phyloP scores from a whole-genome alignment of 2,888 invertebrate species.

The Ectropis crepuscularia region DNA sequence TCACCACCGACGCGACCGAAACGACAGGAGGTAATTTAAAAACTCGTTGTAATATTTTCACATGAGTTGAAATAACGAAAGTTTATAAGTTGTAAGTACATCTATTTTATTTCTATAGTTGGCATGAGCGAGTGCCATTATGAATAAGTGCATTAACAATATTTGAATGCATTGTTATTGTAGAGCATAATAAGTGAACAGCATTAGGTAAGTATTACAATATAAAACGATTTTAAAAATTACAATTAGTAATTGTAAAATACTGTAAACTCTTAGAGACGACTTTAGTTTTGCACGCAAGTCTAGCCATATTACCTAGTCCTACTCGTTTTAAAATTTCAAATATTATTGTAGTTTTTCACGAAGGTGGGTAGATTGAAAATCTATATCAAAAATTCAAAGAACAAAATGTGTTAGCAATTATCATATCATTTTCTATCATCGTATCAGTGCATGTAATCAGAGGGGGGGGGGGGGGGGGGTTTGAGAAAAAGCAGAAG shows the following conservation, averaged over 20 bases:
- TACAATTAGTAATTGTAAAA: background rate
- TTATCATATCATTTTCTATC: constrained; percentile 16
- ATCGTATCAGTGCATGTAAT: constrained; percentile 12
- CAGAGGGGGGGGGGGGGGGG: constrained; percentile 6
- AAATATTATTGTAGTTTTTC: constrained; percentile 2
- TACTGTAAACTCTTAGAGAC: background rate
- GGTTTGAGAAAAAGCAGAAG: constrained; percentile 59
- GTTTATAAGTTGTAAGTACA: no score
- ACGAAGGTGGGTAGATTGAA: background rate
- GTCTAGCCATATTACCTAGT: constrained; percentile 19
- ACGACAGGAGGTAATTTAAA: background rate
- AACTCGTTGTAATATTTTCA: background rate
- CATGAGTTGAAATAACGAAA: no score
- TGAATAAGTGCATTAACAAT: background rate
- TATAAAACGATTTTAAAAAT: no score
- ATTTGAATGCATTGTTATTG: constrained; percentile 1
- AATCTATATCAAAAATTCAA: background rate
- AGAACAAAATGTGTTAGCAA: constrained; percentile 9
- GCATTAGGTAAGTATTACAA: background rate
- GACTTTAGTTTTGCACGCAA: background rate
- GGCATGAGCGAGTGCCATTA: background rate
- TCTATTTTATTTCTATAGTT: background rate
- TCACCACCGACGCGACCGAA: no score
- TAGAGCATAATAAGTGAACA: constrained; percentile 7
- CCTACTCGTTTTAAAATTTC: constrained; percentile 12